Conservation (phyloP, 2,797 vertebrate species). For the Momotus momota region DNA sequence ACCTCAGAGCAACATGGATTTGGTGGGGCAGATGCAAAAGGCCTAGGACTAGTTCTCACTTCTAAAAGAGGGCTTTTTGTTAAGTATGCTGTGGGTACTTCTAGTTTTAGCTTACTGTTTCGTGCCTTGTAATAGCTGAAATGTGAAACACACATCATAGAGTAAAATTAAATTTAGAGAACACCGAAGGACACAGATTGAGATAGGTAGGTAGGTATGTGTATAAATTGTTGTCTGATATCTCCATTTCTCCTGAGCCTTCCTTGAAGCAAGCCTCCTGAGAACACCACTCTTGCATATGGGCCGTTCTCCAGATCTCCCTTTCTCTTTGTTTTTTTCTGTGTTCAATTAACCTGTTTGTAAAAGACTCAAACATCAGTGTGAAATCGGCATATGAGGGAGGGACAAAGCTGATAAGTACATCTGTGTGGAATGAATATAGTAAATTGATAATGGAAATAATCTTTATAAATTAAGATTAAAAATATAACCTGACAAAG, state of each 20-base stretch:
- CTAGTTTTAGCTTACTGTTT: background rate
- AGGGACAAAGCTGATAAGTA: background rate
- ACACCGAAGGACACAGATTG: background rate
- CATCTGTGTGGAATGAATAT: background rate
- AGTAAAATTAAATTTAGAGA: background rate
- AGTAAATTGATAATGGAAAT: background rate
- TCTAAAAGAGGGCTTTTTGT: background rate
- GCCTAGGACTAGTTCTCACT: background rate
- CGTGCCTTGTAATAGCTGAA: background rate
- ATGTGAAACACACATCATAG: background rate
- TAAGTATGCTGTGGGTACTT: accelerated
- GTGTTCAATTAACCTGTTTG: background rate
- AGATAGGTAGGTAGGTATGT: background rate
- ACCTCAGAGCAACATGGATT: background rate
- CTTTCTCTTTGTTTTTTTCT: background rate
- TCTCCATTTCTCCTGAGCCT: background rate
- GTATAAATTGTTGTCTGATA: background rate
- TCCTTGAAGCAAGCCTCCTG: background rate
- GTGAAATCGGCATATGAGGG: background rate
- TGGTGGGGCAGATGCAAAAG: background rate
- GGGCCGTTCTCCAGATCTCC: background rate
- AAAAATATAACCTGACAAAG: background rate
- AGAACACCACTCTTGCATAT: background rate
- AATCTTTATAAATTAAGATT: background rate
- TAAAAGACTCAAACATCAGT: background rate